Percentiles rank a stretch among this genome's conserved stretches.
Evolutionary conservation across 2,113 vertebrate genomes (phyloP).

Genomic region (Dasyurus viverrinus): DNA sequence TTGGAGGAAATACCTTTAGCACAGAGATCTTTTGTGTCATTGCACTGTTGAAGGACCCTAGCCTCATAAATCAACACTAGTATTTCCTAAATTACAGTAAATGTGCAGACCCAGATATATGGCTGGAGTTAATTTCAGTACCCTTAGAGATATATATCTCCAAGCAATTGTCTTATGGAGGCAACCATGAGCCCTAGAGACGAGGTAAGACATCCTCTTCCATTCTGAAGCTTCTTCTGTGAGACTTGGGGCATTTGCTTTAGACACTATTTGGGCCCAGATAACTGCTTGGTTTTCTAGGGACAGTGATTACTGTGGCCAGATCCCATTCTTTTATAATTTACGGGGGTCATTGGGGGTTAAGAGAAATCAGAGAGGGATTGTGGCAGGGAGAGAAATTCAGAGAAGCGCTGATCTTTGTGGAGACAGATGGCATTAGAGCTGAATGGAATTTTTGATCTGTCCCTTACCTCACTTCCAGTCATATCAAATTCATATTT

Average conservation of each 20-base stretch:
- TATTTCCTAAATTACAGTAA: constrained; percentile 12
- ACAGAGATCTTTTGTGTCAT: not conserved
- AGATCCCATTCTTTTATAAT: not conserved
- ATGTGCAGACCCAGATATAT: not conserved
- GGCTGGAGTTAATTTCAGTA: not conserved
- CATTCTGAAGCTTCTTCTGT: not conserved
- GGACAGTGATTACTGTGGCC: not conserved
- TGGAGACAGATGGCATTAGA: constrained; percentile 3
- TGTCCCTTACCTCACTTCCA: constrained; percentile 27
- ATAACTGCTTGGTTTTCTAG: not conserved
- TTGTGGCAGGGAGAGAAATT: not conserved
- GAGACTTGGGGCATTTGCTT: not conserved
- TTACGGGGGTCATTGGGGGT: not conserved
- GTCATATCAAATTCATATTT: constrained; percentile 51
- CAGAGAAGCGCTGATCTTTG: constrained; percentile 6
- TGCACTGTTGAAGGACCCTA: not conserved
- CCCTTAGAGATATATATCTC: not conserved
- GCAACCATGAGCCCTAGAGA: not conserved
- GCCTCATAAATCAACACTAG: not conserved
- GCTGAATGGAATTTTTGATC: constrained; percentile 5
- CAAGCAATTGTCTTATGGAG: not conserved
- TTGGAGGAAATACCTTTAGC: not conserved
- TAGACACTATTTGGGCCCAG: not conserved
- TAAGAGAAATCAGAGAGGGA: not conserved
- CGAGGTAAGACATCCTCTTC: not conserved